Evolutionary conservation across 2,113 vertebrate species (phyloP).

Genomic region (Myiopsitta monachus): DNA sequence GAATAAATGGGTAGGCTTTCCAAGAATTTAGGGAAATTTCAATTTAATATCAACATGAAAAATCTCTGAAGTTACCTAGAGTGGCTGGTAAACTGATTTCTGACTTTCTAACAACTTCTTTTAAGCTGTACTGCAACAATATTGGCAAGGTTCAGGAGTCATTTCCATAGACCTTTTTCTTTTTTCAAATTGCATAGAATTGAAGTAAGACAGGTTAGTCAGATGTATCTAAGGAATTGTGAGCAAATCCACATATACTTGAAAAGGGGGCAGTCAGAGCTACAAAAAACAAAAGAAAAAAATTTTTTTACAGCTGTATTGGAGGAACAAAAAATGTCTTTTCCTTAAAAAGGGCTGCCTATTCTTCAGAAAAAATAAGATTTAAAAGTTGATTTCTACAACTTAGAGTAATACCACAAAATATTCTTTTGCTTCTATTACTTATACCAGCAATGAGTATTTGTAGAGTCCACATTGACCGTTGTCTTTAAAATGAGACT

Average conservation of each 20-base stretch:
- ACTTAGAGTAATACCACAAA: background rate
- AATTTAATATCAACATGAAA: background rate
- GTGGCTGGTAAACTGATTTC: background rate
- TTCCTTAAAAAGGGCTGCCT: background rate
- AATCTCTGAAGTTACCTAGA: background rate
- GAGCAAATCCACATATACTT: background rate
- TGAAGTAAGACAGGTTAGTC: background rate
- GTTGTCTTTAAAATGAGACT: background rate
- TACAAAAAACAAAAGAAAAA: background rate
- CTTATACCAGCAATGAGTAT: fast-evolving
- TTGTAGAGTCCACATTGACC: background rate
- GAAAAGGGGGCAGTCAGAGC: background rate
- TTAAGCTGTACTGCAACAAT: background rate
- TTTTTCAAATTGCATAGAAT: background rate
- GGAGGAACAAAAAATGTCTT: background rate
- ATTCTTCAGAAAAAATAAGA: background rate
- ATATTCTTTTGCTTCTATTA: background rate
- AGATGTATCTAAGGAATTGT: background rate
- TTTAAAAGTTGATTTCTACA: background rate
- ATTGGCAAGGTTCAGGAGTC: background rate
- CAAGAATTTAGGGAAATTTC: background rate
- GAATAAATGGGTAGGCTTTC: background rate
- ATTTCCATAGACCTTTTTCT: background rate
- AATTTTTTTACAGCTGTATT: background rate
- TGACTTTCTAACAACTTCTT: background rate